Percentiles rank a stretch among this genome's conserved stretches.
Conservation (phyloP, 2,797 vertebrate species). For the Octomys mimax region DNA sequence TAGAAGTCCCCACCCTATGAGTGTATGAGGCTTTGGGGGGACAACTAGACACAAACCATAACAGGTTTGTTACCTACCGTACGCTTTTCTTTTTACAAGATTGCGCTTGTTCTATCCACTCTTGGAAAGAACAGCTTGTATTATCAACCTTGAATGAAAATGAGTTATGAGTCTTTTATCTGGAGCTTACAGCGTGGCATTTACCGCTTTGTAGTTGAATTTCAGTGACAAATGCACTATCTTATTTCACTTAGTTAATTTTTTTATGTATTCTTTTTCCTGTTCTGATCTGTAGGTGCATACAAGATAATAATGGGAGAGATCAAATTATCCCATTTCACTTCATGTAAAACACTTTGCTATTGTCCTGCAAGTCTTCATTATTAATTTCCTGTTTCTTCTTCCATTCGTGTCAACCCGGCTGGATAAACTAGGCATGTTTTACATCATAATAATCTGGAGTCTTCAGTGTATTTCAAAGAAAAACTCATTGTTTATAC, state of each 20-base stretch:
- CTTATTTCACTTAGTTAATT: slow-evolving; percentile 72
- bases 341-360: slow-evolving; percentile 73
- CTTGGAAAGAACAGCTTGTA: slow-evolving; percentile 18
- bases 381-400: slow-evolving; percentile 75
- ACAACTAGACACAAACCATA: too few relatives aligned
- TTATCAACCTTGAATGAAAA: slow-evolving; percentile 65
- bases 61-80: slow-evolving; percentile 4
- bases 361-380: slow-evolving; percentile 39
- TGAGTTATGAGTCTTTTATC: slow-evolving; percentile 77
- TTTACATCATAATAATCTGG: slow-evolving; percentile 1
- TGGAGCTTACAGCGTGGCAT: slow-evolving; percentile 62
- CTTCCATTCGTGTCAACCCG: slow-evolving; percentile 44
- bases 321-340: slow-evolving; percentile 57
- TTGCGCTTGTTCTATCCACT: slow-evolving; percentile 40
- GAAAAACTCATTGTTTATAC: slow-evolving; percentile 6
- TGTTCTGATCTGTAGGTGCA: slow-evolving; percentile 73
- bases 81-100: slow-evolving; percentile 66
- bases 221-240: slow-evolving; percentile 68
- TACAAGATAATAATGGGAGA: slow-evolving; percentile 64
- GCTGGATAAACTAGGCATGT: background rate
- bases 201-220: slow-evolving; percentile 76
- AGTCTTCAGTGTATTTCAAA: slow-evolving; percentile 50
- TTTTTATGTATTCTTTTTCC: slow-evolving; percentile 66
- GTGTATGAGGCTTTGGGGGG: too few relatives aligned
- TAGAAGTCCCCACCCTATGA: too few relatives aligned